Conservation (phyloP, 2,888 invertebrate species). For the Drosophila fungiperda region DNA sequence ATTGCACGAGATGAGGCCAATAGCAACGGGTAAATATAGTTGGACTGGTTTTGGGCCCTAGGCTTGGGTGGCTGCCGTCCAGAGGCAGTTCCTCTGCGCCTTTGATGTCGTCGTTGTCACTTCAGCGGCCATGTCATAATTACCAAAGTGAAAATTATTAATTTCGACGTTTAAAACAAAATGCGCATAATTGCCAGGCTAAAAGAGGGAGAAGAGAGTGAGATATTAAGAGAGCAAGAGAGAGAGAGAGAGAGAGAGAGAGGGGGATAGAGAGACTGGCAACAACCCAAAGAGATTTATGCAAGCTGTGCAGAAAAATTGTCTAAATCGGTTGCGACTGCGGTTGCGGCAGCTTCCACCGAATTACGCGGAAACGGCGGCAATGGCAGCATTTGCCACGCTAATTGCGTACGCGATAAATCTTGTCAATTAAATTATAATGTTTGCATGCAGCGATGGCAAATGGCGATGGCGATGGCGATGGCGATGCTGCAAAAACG, state of each 20-base stretch:
- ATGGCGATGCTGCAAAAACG: conserved; percentile 58
- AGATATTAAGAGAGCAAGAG: not conserved
- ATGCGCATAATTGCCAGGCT: conserved; percentile 78
- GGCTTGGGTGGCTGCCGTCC: conserved; percentile 5
- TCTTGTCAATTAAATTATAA: conserved; percentile 85
- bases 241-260: not conserved
- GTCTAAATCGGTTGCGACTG: conserved; percentile 69
- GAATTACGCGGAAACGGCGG: conserved; percentile 77
- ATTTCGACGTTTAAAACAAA: conserved; percentile 82
- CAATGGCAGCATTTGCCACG: conserved; percentile 77
- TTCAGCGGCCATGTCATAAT: conserved; percentile 80
- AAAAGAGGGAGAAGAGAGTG: not conserved
- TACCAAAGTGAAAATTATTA: conserved; percentile 82
- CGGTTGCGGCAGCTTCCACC: conserved; percentile 62
- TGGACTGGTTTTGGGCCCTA: not conserved
- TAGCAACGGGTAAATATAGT: conserved; percentile 10
- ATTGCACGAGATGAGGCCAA: conserved; percentile 7
- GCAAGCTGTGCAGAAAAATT: conserved; percentile 77
- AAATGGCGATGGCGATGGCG: conserved; percentile 34
- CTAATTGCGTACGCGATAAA: conserved; percentile 85
- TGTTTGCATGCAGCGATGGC: conserved; percentile 78
- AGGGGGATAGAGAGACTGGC: not conserved
- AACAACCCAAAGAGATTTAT: conserved; percentile 64
- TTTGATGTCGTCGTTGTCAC: conserved; percentile 82
- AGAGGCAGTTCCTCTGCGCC: conserved; percentile 43